Percentiles rank a stretch among this genome's conserved stretches.
Conservation (phyloP, 2,888 invertebrate genomes). For the Seladonia tumulorum region DNA sequence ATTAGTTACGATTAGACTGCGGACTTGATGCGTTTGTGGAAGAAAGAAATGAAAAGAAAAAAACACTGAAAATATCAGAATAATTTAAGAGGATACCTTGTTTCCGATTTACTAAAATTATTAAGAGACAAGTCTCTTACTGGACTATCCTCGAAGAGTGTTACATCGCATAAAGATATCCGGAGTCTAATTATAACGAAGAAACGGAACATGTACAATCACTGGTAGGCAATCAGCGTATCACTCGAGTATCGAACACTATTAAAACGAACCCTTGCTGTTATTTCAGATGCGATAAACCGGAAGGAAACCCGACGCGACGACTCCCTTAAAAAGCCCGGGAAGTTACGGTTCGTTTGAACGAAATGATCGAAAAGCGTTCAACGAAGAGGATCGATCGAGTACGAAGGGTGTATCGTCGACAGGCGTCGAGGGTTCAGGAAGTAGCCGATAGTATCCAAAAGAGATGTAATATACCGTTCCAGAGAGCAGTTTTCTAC, state of each 20-base stretch:
- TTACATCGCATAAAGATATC: neutral
- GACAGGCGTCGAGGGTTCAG: slow-evolving; percentile 1
- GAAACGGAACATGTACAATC: neutral
- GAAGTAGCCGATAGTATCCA: slow-evolving; percentile 41
- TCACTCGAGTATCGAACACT: neutral
- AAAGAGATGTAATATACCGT: slow-evolving; percentile 32
- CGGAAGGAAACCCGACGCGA: slow-evolving; percentile 40
- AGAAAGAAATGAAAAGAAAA: neutral
- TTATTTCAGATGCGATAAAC: slow-evolving; percentile 51
- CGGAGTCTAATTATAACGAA: neutral
- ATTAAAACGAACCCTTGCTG: slow-evolving; percentile 29
- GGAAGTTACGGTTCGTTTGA: neutral
- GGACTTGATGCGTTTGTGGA: neutral
- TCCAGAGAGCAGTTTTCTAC: slow-evolving; percentile 72
- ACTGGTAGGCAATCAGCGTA: neutral
- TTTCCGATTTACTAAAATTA: neutral
- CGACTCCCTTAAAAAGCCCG: slow-evolving; percentile 26
- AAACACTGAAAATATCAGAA: neutral
- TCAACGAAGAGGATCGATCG: neutral
- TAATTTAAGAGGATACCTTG: neutral
- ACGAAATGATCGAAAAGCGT: neutral
- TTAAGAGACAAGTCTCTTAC: neutral
- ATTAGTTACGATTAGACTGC: neutral
- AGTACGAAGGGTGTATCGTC: neutral
- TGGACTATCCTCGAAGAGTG: neutral